Evolutionary conservation across 2,888 invertebrate genomes (phyloP).

Genomic region (Acanthosoma haemorrhoidale): DNA sequence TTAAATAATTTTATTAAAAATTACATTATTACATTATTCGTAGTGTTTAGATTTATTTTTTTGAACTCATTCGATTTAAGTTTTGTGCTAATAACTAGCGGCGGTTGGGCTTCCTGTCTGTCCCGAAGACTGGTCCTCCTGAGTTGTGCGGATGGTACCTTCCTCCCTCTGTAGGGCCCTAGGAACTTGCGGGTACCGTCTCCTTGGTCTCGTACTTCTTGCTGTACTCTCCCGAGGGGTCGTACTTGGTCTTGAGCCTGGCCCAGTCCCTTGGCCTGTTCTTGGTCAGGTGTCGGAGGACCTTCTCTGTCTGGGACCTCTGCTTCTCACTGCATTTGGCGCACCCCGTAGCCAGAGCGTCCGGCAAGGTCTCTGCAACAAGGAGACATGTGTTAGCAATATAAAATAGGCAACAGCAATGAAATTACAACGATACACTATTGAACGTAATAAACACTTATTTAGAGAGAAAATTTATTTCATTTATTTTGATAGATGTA

Average conservation of each 20-base stretch:
- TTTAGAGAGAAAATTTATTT: too few relatives aligned
- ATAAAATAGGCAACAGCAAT: too few relatives aligned
- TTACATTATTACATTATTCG: too few relatives aligned
- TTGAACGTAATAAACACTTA: too few relatives aligned
- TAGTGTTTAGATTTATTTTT: too few relatives aligned
- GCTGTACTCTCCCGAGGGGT: conserved; percentile 62
- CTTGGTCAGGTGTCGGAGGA: conserved; percentile 57
- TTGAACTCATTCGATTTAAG: too few relatives aligned
- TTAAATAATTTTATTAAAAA: background rate
- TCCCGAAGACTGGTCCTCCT: too few relatives aligned
- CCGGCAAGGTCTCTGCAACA: conserved; percentile 60
- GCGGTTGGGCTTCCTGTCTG: too few relatives aligned
- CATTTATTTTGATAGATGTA: too few relatives aligned
- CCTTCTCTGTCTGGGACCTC: conserved; percentile 57
- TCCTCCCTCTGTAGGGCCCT: background rate
- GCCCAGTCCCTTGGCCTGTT: conserved; percentile 64
- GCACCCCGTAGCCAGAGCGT: conserved; percentile 64
- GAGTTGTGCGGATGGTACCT: background rate
- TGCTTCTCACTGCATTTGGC: conserved; percentile 62
- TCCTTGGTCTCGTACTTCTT: conserved; percentile 43
- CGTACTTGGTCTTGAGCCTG: conserved; percentile 60
- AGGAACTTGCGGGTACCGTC: background rate
- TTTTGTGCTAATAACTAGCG: too few relatives aligned
- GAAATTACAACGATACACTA: too few relatives aligned
- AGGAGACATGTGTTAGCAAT: background rate